Evolutionary conservation across 2,113 vertebrate species (phyloP).

Genomic region (Alligator mississippiensis): DNA sequence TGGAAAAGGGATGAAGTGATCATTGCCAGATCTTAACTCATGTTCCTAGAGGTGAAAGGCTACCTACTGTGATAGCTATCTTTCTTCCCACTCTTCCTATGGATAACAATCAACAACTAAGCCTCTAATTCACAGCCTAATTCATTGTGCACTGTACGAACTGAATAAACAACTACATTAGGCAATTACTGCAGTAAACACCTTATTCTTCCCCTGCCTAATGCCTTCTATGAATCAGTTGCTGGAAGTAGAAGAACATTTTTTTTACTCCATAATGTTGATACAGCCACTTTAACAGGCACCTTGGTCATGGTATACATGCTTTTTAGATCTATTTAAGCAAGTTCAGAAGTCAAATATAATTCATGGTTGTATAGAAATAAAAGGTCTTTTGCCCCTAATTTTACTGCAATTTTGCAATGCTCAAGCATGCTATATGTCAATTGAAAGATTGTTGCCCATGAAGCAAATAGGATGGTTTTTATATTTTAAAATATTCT

Average conservation of each 20-base stretch:
- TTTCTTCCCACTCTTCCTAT: not conserved
- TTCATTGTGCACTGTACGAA: not conserved
- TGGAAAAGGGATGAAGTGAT: fast-evolving
- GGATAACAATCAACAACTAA: constrained; percentile 1
- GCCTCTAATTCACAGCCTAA: not conserved
- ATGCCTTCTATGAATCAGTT: constrained; percentile 15
- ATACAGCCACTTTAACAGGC: constrained; percentile 23
- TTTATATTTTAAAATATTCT: not conserved
- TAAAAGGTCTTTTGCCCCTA: constrained; percentile 10
- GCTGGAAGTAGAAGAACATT: constrained; percentile 19
- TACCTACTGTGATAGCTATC: not conserved
- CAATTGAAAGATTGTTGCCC: constrained; percentile 1
- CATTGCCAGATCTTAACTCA: not conserved
- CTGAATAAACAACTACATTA: constrained; percentile 52
- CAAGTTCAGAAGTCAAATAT: constrained; percentile 24
- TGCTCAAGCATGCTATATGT: not conserved
- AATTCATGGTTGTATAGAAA: constrained; percentile 20
- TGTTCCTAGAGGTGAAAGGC: constrained; percentile 5
- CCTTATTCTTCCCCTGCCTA: constrained; percentile 18
- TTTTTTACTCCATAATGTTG: constrained; percentile 34
- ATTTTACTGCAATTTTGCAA: constrained; percentile 33
- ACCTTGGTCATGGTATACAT: not conserved
- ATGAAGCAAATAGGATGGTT: not conserved
- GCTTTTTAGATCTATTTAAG: constrained; percentile 29
- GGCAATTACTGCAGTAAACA: constrained; percentile 48